Evolutionary conservation across 2,113 vertebrate genomes (phyloP).

Genomic region (Arothron firmamentum): DNA sequence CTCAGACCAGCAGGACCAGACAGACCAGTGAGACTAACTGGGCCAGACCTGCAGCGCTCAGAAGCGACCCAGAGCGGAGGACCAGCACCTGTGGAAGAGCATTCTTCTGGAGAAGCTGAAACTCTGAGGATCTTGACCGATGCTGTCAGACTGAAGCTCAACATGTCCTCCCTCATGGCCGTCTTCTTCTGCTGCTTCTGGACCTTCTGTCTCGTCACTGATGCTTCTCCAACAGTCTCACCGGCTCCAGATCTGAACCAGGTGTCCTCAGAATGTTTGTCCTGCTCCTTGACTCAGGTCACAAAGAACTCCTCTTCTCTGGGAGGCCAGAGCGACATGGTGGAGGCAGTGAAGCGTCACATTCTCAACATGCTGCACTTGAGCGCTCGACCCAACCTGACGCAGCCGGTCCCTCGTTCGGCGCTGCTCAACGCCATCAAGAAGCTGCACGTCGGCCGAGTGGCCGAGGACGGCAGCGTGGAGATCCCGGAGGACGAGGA

Average conservation of each 20-base stretch:
- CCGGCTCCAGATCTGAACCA: conserved; percentile 46
- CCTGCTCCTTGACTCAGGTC: conserved; percentile 82
- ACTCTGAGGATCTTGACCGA: neutral
- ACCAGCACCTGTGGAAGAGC: neutral
- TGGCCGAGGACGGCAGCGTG: conserved; percentile 87
- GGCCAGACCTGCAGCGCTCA: neutral
- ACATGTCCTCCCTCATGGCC: conserved; percentile 82
- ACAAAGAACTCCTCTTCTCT: conserved; percentile 78
- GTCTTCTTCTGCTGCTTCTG: conserved; percentile 75
- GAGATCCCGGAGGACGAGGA: conserved; percentile 86
- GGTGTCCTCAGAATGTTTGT: conserved; percentile 77
- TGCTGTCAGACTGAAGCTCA: conserved; percentile 27
- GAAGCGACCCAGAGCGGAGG: neutral
- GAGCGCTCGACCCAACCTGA: conserved; percentile 90
- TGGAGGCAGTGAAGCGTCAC: conserved; percentile 96
- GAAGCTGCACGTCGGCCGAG: conserved; percentile 90
- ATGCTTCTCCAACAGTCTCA: conserved; percentile 70
- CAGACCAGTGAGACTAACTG: neutral
- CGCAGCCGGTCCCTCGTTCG: conserved; percentile 87
- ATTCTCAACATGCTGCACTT: conserved; percentile 96
- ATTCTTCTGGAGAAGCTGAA: neutral
- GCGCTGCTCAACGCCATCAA: conserved; percentile 92
- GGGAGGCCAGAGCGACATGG: conserved; percentile 82
- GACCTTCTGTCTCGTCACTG: conserved; percentile 72
- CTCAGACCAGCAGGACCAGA: conserved; percentile 18